phyloP scores from a whole-genome alignment of 2,888 invertebrate species.

The Parnassius mnemosyne region DNA sequence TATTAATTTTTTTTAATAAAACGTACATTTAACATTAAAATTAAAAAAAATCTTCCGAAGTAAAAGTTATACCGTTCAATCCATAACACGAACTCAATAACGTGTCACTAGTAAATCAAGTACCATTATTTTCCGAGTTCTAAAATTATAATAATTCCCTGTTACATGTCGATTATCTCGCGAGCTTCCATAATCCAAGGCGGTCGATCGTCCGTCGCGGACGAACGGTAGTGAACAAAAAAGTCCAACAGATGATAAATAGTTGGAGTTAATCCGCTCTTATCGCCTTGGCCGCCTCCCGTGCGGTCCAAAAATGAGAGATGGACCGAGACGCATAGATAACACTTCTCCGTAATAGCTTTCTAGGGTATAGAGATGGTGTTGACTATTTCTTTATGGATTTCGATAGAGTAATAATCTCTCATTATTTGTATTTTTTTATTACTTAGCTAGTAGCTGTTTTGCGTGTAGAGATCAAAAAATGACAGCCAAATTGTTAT shows the following conservation, averaged over 20 bases:
- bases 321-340: conserved; percentile 64
- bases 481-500: no score
- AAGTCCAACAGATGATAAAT: conserved; percentile 74
- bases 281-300: conserved; percentile 70
- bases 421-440: no score
- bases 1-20: no score
- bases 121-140: background rate
- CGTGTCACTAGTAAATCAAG: background rate
- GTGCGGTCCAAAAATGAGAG: conserved; percentile 79
- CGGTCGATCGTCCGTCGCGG: conserved; percentile 59
- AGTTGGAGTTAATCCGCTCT: conserved; percentile 74
- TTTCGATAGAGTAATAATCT: conserved; percentile 3
- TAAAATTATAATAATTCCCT: conserved; percentile 2
- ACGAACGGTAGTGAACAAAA: conserved; percentile 71
- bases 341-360: conserved; percentile 72
- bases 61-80: background rate
- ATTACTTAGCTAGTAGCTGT: no score
- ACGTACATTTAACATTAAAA: no score
- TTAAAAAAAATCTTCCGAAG: no score
- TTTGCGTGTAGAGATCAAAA: no score
- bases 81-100: background rate
- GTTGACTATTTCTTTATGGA: conserved; percentile 33
- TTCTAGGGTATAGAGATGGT: conserved; percentile 50
- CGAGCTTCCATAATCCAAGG: conserved; percentile 43
- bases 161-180: conserved; percentile 19